These are phyloP conservation scores for Prunella fulvescens DNA, from an alignment of 2,113 vertebrate genomes.

Conservation along the genomic window DNA sequence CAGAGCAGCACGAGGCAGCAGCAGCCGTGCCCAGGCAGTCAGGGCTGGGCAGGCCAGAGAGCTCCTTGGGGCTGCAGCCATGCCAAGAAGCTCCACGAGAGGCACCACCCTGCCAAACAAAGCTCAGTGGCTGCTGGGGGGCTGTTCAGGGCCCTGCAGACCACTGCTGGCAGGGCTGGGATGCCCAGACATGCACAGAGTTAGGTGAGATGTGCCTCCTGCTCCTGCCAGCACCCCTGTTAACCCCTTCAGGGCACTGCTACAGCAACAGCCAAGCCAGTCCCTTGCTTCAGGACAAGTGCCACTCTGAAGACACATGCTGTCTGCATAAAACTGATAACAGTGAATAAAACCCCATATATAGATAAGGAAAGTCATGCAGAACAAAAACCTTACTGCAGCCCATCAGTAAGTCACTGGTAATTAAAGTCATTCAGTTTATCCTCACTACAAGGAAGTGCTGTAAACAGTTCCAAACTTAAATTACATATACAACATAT, in stretches of 20 bases:
- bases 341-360: background rate
- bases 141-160: fast-evolving
- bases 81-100: background rate
- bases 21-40: fast-evolving
- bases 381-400: background rate
- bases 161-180: background rate
- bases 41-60: fast-evolving
- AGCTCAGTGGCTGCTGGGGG: background rate
- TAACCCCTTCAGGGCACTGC: background rate
- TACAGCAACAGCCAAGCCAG: background rate
- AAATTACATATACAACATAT: background rate
- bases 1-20: background rate
- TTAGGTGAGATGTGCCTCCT: no score
- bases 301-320: background rate
- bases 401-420: background rate
- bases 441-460: background rate
- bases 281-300: background rate
- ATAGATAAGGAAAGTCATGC: background rate
- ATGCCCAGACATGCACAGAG: background rate
- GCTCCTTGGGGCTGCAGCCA: background rate
- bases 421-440: background rate
- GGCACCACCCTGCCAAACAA: background rate
- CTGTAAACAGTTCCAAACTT: background rate
- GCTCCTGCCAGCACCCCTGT: fast-evolving
- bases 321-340: background rate